Evolutionary conservation across 37 sponge, comb jelly and placozoan species (phyloP).

Genomic region (Ianthella basta): DNA sequence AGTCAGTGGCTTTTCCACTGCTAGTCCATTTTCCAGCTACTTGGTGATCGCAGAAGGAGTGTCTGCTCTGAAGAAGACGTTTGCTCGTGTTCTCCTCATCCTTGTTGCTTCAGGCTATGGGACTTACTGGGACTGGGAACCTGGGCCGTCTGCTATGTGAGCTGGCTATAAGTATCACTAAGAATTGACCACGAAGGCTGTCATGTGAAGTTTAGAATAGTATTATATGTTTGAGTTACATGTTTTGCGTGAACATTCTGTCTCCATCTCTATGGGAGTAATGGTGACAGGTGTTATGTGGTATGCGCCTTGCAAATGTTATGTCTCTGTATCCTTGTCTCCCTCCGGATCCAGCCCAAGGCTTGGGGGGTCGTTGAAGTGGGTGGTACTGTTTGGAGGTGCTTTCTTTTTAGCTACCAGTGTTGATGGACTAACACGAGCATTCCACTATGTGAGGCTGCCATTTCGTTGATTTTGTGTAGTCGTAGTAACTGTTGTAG

Average conservation of each 20-base stretch:
- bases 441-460: conserved; percentile 10
- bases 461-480: too few species aligned
- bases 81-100: conserved; percentile 77
- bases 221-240: too few species aligned
- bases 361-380: conserved; percentile 49
- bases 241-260: too few species aligned
- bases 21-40: too few species aligned
- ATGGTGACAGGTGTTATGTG: too few species aligned
- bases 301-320: too few species aligned
- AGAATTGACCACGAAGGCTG: not conserved
- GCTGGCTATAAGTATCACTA: too few species aligned
- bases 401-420: conserved; percentile 56
- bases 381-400: conserved; percentile 59
- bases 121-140: too few species aligned
- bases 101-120: conserved; percentile 85
- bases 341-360: conserved; percentile 53
- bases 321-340: too few species aligned
- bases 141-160: too few species aligned
- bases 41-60: conserved; percentile 64
- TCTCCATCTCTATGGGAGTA: too few species aligned
- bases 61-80: conserved; percentile 74
- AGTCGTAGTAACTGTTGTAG: too few species aligned
- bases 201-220: conserved; percentile 60
- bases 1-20: not conserved
- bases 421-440: conserved; percentile 58